These are phyloP conservation scores for Drosophila pseudoananassae DNA, from an alignment of 1,140 invertebrate species.

Conservation along the genomic window DNA sequence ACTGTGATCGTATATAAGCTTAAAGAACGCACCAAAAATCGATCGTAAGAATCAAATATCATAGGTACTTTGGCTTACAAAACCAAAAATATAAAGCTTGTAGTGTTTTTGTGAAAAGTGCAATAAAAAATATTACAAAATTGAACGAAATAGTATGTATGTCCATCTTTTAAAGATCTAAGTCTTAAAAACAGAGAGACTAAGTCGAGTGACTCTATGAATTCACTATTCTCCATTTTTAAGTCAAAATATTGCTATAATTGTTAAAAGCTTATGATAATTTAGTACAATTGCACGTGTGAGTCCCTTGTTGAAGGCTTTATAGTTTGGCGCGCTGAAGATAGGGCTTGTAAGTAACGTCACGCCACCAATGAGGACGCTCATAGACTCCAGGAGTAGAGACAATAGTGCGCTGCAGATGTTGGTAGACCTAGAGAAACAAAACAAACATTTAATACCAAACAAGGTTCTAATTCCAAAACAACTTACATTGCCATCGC, in stretches of 20 bases:
- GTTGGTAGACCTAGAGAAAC: conserved; percentile 86
- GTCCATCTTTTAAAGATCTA: too few species aligned
- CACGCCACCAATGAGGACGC: conserved; percentile 87
- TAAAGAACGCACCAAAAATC: conserved; percentile 52
- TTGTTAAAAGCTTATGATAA: not conserved
- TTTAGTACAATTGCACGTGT: conserved; percentile 3
- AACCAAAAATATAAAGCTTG: not conserved
- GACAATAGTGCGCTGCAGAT: conserved; percentile 86
- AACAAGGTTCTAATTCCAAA: too few species aligned
- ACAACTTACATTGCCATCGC: conserved; percentile 89
- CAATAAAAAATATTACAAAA: not conserved
- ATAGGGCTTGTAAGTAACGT: conserved; percentile 85
- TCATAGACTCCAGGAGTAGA: conserved; percentile 85
- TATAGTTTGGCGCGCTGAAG: conserved; percentile 70
- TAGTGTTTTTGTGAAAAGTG: not conserved
- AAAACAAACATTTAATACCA: not conserved
- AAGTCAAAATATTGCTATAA: not conserved
- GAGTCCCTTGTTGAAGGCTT: not conserved
- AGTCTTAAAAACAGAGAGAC: not conserved
- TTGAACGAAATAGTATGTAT: too few species aligned
- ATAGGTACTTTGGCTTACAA: not conserved
- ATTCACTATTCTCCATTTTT: not conserved
- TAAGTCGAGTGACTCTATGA: not conserved
- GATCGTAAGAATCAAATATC: conserved; percentile 4
- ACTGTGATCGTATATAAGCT: conserved; percentile 71